Evolutionary conservation across 2,797 vertebrate genomes (phyloP), one percentile per base, ranked within the genome.

Genomic region (Gallinago nigripennis): DNA sequence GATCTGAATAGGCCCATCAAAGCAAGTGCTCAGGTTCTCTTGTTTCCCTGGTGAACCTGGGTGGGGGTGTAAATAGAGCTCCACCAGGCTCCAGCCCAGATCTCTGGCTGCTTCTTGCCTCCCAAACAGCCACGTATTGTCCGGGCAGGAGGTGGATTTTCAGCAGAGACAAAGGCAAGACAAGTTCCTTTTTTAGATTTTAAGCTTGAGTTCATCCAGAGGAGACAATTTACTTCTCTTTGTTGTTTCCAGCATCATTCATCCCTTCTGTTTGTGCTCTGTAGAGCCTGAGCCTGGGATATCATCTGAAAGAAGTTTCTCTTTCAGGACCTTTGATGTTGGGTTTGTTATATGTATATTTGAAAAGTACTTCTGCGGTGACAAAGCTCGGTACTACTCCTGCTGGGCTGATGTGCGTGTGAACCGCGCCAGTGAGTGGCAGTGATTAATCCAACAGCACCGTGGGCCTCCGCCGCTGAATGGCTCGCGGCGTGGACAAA

Each of bases 301-400:
- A 95, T 83, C 88, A 83, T 84, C 80, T 94, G 92, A 96, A 92
- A 93, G 85, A 92, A 92, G 87, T 82, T 91, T 70, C 87, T 68
- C 77, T 94, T 95, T 88, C 80, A 80, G 88, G 79, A 92, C 65
- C 73, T 97, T 97, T 97, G 95, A 97, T 95, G 94, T 92, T 87
- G 64, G 91, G 84, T 95, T 96, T 95, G 96, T 96, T 96, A 70
- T 96, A 94, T 91, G 94, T 97, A 95, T 91, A 95, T 97, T 94
- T 96, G 95, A 96, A 91, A 96, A 96, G 95, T 79, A 96, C 95
- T 94, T 91, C 81, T 94, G 71, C 43, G 30, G 28, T 83, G 93
- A 96, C 95, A 95, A 96, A 95, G 82, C 92, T 91, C 5, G 1
- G 75, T 56, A 16, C 90, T 80, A 2, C 88, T 92, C 93, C 90